phyloP scores from a whole-genome alignment of 2,797 vertebrate species.

The Sardinella longiceps region DNA sequence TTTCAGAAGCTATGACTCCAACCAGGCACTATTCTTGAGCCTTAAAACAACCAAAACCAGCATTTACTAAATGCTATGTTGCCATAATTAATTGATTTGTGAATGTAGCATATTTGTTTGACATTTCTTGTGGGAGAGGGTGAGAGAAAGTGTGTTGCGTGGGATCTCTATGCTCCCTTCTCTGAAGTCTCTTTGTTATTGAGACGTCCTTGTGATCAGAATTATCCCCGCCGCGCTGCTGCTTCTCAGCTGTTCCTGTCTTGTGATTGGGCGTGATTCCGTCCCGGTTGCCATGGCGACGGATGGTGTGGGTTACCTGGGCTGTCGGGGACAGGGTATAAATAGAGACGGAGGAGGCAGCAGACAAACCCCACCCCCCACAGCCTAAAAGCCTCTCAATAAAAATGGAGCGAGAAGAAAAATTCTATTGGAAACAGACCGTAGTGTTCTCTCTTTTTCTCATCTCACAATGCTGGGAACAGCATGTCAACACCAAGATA shows the following conservation, averaged over 20 bases:
- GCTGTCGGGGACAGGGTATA: background rate
- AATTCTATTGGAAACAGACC: background rate
- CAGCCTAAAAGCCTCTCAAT: background rate
- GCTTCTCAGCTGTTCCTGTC: slow-evolving; percentile 35
- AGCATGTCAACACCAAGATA: background rate
- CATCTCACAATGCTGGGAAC: background rate
- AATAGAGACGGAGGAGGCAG: background rate
- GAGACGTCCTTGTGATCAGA: slow-evolving; percentile 66
- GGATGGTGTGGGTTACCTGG: slow-evolving; percentile 69
- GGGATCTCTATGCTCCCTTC: background rate
- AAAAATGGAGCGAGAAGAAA: background rate
- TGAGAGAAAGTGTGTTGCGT: background rate
- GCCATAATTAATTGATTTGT: background rate
- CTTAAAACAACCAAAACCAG: background rate
- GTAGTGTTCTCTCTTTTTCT: background rate
- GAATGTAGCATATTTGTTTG: background rate
- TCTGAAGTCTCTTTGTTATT: slow-evolving; percentile 58
- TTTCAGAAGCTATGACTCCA: background rate
- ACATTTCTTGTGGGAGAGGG: background rate
- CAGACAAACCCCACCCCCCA: background rate
- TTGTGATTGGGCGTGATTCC: slow-evolving; percentile 57
- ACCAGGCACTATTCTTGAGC: background rate
- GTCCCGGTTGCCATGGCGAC: slow-evolving; percentile 69
- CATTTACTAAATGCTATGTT: background rate
- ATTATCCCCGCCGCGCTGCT: slow-evolving; percentile 30